These are phyloP conservation scores for Pomatostomus ruficeps DNA, from an alignment of 2,113 vertebrate genomes.

Conservation along the genomic window DNA sequence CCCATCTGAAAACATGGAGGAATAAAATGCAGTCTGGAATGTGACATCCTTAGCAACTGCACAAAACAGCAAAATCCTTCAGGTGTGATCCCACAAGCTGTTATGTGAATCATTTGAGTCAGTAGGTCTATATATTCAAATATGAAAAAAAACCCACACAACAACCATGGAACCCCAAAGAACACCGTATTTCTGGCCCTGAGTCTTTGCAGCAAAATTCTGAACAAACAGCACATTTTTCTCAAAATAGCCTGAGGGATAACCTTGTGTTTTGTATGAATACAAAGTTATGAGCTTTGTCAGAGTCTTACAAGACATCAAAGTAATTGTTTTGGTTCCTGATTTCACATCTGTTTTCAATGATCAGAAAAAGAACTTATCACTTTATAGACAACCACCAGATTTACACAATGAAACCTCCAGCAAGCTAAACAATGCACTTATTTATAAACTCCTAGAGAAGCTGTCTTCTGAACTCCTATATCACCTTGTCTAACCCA, in stretches of 20 bases:
- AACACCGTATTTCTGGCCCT: background rate
- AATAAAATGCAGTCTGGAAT: background rate
- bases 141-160: background rate
- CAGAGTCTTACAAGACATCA: background rate
- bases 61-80: background rate
- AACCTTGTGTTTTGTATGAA: background rate
- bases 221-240: background rate
- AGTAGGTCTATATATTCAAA: background rate
- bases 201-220: background rate
- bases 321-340: background rate
- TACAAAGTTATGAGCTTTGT: background rate
- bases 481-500: background rate
- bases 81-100: background rate
- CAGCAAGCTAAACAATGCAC: background rate
- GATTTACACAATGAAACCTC: background rate
- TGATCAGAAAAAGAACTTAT: background rate
- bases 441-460: background rate
- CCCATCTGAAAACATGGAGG: background rate
- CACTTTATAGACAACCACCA: background rate
- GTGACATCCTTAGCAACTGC: background rate
- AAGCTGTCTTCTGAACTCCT: background rate
- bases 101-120: background rate
- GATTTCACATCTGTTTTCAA: background rate
- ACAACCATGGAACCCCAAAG: background rate
- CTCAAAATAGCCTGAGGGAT: background rate